Base-by-base conservation (phyloP, 2,888 invertebrate species). In the Cryptosula pallasiana region DNA sequence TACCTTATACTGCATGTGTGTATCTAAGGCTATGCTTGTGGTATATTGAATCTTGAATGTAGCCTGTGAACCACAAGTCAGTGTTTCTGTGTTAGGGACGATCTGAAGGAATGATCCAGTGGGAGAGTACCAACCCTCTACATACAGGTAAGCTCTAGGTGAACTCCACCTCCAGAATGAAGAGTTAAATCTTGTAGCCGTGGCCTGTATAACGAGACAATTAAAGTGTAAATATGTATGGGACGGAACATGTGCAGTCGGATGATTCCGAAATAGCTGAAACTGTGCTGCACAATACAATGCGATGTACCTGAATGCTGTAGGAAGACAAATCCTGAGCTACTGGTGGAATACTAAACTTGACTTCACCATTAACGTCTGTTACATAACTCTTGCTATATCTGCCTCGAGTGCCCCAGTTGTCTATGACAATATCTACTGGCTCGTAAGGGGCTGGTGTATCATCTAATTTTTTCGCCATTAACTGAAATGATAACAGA, bases 381-480 rank as follows among this genome's bases (percentile, higher is more conserved):
- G 75, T 71, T 3, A 71, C 63, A 71, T 71, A 73, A 34, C 71
- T 72, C 69, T 63, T 69, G 1, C 16, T 71, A 9, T 55, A 32
- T 1, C 20, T 32, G 20, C 36, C 35, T 29, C 27, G 20, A 5
- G 2, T 32, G 20, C 63, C 63, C 63, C 55, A 57, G 1, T 57
- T 13, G 29, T 35, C 23, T 5, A 45, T 54, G 1, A 27, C 27
- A 16, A 74, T 32, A 16, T 58, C 35, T 1, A 74, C 57, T 1
- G 55, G 34, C 57, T 72, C 76, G 0, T 72, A 69, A 1, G 71
- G 55, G 1, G 76, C 75, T 1, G 76, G 76, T 0, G 70, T 72
- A 16, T 74, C 73, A 73, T 77, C 77, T n/a, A 76, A 76, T 25
- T 74, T 73, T 1, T 55, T 72, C 1, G 75, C 77, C 35, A 58